These are phyloP conservation scores for Synanceia verrucosa DNA, from an alignment of 2,797 vertebrate genomes.

Conservation along the genomic window DNA sequence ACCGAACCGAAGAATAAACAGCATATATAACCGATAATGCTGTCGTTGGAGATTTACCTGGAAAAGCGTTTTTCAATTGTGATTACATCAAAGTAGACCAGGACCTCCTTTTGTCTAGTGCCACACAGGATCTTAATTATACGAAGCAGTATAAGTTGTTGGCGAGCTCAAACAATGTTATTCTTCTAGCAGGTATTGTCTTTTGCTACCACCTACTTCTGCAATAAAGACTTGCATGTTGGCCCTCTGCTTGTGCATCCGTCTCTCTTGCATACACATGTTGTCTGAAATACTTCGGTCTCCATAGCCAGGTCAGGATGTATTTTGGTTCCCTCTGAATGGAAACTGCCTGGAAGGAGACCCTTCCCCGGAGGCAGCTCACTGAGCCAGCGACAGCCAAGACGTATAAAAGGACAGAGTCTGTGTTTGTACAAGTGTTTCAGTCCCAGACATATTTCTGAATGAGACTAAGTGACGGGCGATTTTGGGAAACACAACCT, in stretches of 20 bases:
- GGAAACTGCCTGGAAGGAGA: conserved; percentile 67
- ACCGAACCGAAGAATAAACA: neutral
- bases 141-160: neutral
- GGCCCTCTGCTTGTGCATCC: neutral
- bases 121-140: neutral
- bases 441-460: conserved; percentile 73
- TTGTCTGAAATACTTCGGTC: conserved; percentile 29
- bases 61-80: neutral
- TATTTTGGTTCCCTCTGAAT: conserved; percentile 52
- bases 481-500: conserved; percentile 63
- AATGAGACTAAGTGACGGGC: conserved; percentile 72
- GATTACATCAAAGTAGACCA: neutral
- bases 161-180: neutral
- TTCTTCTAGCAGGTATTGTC: neutral
- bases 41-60: neutral
- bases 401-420: conserved; percentile 63
- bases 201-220: neutral
- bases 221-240: neutral
- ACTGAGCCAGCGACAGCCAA: conserved; percentile 50
- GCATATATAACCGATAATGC: neutral
- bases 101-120: neutral
- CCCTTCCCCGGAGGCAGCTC: conserved; percentile 47
- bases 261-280: conserved; percentile 5
- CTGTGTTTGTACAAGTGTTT: conserved; percentile 81
- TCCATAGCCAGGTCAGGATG: conserved; percentile 40